These are phyloP conservation scores for Stichopus horrens DNA, from an alignment of 53 echinoderm and acorn worm genomes.

Conservation along the genomic window DNA sequence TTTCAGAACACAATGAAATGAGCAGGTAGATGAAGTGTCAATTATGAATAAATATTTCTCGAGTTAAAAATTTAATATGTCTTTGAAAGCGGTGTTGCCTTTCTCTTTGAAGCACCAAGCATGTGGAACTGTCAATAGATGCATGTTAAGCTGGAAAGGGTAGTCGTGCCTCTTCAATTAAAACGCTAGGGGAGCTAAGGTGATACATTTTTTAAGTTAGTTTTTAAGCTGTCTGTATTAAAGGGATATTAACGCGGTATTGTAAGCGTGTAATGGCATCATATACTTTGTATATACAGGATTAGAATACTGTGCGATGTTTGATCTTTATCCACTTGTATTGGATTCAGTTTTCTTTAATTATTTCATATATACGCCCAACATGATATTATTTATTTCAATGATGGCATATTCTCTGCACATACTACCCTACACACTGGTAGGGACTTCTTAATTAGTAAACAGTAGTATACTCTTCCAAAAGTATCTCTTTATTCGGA, in stretches of 20 bases:
- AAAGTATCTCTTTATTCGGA: too few species aligned
- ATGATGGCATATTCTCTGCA: too few species aligned
- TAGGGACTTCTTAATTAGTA: too few species aligned
- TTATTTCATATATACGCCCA: too few species aligned
- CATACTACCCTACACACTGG: too few species aligned
- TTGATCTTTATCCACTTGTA: too few species aligned
- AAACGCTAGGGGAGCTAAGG: conserved; percentile 38
- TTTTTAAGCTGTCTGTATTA: conserved; percentile 25
- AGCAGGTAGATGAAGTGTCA: conserved; percentile 4
- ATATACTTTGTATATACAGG: too few species aligned
- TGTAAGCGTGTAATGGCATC: background rate
- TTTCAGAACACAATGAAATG: background rate
- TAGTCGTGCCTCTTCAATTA: conserved; percentile 42
- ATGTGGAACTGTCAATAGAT: conserved; percentile 37
- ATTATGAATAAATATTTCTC: conserved; percentile 5
- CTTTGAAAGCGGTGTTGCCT: conserved; percentile 11
- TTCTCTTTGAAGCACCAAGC: conserved; percentile 41
- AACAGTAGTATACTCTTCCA: too few species aligned
- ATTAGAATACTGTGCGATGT: too few species aligned
- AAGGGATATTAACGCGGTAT: conserved; percentile 5
- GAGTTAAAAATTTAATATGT: background rate
- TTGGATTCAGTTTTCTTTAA: too few species aligned
- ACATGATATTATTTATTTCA: too few species aligned
- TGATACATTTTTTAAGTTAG: conserved; percentile 23
- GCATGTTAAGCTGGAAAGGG: conserved; percentile 23